A percentile compares a stretch with the other conserved stretches of the same genome.
These are phyloP conservation scores for Oryzias melastigma DNA, from an alignment of 2,113 vertebrate genomes.

Conservation along the genomic window DNA sequence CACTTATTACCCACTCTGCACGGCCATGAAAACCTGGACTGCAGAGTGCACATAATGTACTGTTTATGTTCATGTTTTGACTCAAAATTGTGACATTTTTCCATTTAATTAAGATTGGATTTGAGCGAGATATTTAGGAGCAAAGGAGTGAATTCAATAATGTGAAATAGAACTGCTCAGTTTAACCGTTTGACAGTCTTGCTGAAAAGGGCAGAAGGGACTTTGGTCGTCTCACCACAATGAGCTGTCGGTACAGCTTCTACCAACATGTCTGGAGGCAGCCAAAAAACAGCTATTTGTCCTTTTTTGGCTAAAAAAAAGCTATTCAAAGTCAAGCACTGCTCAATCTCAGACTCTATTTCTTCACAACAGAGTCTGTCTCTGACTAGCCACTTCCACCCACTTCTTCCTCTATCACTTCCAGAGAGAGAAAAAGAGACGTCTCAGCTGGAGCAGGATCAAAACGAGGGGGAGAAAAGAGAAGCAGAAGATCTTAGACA, in stretches of 20 bases:
- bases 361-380: constrained; percentile 58
- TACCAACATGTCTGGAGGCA: constrained; percentile 41
- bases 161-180: constrained; percentile 19
- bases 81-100: constrained; percentile 5
- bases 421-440: constrained; percentile 52
- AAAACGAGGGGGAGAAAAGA: constrained; percentile 35
- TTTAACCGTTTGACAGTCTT: constrained; percentile 23
- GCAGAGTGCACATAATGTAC: constrained; percentile 2
- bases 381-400: constrained; percentile 31
- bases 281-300: constrained; percentile 37
- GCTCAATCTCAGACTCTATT: constrained; percentile 62
- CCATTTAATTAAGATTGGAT: constrained; percentile 24
- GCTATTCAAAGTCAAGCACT: constrained; percentile 49
- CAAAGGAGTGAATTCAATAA: constrained; percentile 10
- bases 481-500: constrained; percentile 39
- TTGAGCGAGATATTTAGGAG: constrained; percentile 4
- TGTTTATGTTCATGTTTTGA: constrained; percentile 25
- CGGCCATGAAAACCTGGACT: constrained; percentile 25
- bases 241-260: constrained; percentile 26
- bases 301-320: constrained; percentile 41
- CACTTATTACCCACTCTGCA: constrained; percentile 19
- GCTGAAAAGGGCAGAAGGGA: constrained; percentile 33
- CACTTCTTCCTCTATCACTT: constrained; percentile 56
- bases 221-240: constrained; percentile 38
- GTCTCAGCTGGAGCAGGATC: constrained; percentile 55